A percentile compares a stretch with the other conserved stretches of the same genome.
Evolutionary conservation across 2,888 invertebrate genomes (phyloP).

Genomic region (Tenthredo notha): DNA sequence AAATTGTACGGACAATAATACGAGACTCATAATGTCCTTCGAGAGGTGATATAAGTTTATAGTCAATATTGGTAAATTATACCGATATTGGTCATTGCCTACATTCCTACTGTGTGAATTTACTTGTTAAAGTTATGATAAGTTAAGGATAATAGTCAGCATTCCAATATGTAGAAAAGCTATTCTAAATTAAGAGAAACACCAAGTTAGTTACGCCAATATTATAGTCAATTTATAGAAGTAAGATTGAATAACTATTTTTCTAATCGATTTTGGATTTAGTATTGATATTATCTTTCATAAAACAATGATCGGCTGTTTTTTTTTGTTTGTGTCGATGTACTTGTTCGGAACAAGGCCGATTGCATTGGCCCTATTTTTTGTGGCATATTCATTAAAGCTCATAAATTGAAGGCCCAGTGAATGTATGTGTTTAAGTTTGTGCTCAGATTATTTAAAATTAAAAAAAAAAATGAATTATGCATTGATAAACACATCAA

Average conservation of each 20-base stretch:
- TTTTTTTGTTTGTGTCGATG: background rate
- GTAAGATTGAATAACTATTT: conserved; percentile 19
- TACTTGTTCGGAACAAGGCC: background rate
- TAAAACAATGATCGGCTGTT: conserved; percentile 2
- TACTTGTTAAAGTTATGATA: background rate
- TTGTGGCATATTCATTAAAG: background rate
- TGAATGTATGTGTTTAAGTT: conserved; percentile 26
- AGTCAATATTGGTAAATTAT: background rate
- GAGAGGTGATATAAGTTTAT: background rate
- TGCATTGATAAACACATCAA: conserved; percentile 1
- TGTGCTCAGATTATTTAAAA: background rate
- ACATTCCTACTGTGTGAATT: conserved; percentile 27
- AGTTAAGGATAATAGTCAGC: conserved; percentile 11
- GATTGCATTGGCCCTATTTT: background rate
- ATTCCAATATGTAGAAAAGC: background rate
- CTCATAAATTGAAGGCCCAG: conserved; percentile 26
- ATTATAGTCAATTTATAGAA: conserved; percentile 32
- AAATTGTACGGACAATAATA: conserved; percentile 12
- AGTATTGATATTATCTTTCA: conserved; percentile 35
- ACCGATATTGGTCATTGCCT: background rate
- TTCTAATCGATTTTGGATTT: background rate
- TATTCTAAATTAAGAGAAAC: background rate
- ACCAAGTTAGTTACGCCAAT: background rate
- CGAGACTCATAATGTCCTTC: background rate
- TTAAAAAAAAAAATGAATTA: background rate